These are phyloP conservation scores for Brachionus sp. DNA, from an alignment of 1,140 invertebrate species.

Conservation along the genomic window DNA sequence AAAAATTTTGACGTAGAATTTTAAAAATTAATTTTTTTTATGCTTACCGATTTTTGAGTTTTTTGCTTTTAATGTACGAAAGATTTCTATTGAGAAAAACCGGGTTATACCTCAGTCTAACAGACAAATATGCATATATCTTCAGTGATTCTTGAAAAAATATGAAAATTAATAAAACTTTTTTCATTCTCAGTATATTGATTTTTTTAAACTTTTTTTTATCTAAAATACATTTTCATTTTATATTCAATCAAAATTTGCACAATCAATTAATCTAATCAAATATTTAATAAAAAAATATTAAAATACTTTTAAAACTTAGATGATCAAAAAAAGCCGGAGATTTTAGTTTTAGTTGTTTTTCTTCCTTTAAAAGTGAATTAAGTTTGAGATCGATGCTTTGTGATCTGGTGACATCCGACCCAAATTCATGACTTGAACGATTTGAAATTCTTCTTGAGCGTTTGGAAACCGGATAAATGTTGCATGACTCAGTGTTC, in stretches of 20 bases:
- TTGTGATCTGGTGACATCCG: neutral
- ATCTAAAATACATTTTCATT: neutral
- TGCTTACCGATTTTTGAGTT: neutral
- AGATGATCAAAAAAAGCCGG: neutral
- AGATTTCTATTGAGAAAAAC: conserved; percentile 16
- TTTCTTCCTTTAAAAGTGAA: neutral
- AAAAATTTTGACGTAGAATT: neutral
- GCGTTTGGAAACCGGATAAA: neutral
- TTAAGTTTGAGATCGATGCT: neutral
- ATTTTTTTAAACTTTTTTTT: too few species aligned
- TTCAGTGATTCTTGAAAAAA: neutral
- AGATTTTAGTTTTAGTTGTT: neutral
- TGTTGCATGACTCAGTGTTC: neutral
- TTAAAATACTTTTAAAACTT: neutral
- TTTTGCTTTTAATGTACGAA: neutral
- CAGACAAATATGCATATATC: neutral
- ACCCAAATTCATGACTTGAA: neutral
- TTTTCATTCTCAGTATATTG: neutral
- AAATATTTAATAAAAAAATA: neutral
- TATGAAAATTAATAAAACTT: neutral
- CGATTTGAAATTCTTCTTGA: neutral
- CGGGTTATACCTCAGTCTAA: conserved; percentile 1
- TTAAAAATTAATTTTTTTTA: neutral
- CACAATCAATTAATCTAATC: neutral
- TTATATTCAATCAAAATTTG: neutral